Base-by-base conservation (phyloP, 2,888 invertebrate genomes). In the Petrolisthes manimaculis region DNA sequence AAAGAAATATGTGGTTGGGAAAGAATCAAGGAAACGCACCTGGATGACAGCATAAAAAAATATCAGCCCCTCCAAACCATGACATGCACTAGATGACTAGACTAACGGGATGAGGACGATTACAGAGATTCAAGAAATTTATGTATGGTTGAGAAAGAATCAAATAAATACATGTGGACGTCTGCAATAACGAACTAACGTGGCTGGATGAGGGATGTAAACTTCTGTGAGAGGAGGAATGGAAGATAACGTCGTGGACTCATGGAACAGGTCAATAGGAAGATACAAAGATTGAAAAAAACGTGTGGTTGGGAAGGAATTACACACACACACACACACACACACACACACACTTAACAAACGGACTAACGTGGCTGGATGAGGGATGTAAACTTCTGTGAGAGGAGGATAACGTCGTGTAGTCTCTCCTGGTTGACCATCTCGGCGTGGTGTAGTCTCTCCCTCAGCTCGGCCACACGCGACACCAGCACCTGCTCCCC, bases 361-460 rank as follows among this genome's bases (percentile, higher is more conserved):
- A 24, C 5, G 37, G 4, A 55, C 74, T 84, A 18, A 89, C 89
- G 75, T 9, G 89, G 74, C 18, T 79, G 82, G 0, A 79, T n/a
- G 4, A 86, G 77, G 14, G 78, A 21, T n/a, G 86, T 85, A 67
- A 90, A 85, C 74, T 86, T 90, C 55, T 86, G 83, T 3, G 90
- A 89, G 53, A 96, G 93, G 87, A 95, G 93, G 90, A 95, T 95
- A 8, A 97, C 94, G 92, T 97, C 96, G 92, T 96, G 96, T 92
- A 96, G 96, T 14, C 96, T 94, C 4, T 95, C 95, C 51, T 96
- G 94, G 93, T 96, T 97, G 94, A 96, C 95, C 24, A 96, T 95
- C 92, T 97, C 96, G 77, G 97, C 93, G 92, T 96, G 96, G 92
- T 96, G 95, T 78, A 97, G 93, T 90, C 96, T 95, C 89, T 96